Percentiles rank a stretch among this genome's conserved stretches.
phyloP scores from a whole-genome alignment of 2,797 vertebrate species.

The Meriones psammophilus region DNA sequence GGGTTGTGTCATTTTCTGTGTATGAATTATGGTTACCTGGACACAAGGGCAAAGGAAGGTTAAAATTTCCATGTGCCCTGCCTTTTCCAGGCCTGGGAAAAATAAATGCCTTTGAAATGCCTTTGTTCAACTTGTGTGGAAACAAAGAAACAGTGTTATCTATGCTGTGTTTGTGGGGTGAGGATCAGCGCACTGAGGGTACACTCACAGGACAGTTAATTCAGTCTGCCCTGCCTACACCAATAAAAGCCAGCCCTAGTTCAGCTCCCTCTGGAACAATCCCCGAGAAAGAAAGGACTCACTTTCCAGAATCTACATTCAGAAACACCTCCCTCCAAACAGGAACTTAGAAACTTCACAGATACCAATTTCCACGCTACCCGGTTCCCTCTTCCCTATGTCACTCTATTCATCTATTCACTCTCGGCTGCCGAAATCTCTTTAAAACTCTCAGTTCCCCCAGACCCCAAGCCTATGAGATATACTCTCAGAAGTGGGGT shows the following conservation, averaged over 20 bases:
- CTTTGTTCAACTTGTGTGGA: slow-evolving; percentile 9
- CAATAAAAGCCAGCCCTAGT: slow-evolving; percentile 32
- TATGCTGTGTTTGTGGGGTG: neutral
- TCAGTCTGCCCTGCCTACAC: neutral
- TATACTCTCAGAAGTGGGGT: neutral
- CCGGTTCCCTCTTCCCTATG: neutral
- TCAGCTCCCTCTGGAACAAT: neutral
- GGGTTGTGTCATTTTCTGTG: neutral
- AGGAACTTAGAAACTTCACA: neutral
- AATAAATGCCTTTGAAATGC: slow-evolving; percentile 48
- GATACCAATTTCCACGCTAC: neutral
- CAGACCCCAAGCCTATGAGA: neutral
- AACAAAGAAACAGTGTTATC: slow-evolving; percentile 30
- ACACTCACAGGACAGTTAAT: neutral
- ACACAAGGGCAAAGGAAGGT: neutral
- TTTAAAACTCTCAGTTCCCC: neutral
- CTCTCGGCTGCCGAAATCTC: neutral
- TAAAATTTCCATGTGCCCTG: neutral
- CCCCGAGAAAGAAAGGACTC: neutral
- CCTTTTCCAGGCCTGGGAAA: slow-evolving; percentile 26
- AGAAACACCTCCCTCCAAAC: neutral
- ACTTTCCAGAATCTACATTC: neutral
- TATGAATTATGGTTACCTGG: slow-evolving; percentile 45
- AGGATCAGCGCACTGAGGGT: neutral
- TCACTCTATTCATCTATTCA: neutral